phyloP scores from a whole-genome alignment of 2,797 vertebrate species.

The Serranus cabrilla region DNA sequence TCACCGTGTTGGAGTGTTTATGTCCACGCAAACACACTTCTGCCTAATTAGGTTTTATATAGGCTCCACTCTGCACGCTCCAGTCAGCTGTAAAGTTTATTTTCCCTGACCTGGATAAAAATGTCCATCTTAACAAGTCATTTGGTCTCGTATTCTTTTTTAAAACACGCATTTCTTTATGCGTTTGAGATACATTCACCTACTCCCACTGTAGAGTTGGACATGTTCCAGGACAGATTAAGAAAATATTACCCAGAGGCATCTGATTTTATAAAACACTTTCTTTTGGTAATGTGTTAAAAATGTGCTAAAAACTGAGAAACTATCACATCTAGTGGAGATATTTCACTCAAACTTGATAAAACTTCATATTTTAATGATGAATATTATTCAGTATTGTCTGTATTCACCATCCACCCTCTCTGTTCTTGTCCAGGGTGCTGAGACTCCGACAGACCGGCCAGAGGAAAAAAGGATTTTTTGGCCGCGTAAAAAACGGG shows the following conservation, averaged over 20 bases:
- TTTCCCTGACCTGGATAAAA: conserved; percentile 41
- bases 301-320: background rate
- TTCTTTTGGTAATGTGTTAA: background rate
- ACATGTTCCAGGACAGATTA: background rate
- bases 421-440: conserved; percentile 57
- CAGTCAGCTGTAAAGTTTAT: conserved; percentile 48
- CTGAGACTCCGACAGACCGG: conserved; percentile 42
- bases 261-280: background rate
- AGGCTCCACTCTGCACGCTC: background rate
- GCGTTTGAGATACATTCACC: background rate
- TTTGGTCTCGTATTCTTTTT: conserved; percentile 20
- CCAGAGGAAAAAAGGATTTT: conserved; percentile 52
- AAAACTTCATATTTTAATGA: background rate
- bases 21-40: conserved; percentile 62
- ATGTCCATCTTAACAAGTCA: conserved; percentile 26
- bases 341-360: background rate
- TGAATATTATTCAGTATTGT: background rate
- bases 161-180: conserved; percentile 20
- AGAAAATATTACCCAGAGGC: background rate
- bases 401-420: conserved; percentile 13
- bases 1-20: conserved; percentile 40
- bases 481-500: conserved; percentile 53
- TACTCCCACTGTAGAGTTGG: background rate
- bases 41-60: conserved; percentile 51
- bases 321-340: background rate